phyloP scores from a whole-genome alignment of 2,113 vertebrate genomes.

The Pterocles orientalis region DNA sequence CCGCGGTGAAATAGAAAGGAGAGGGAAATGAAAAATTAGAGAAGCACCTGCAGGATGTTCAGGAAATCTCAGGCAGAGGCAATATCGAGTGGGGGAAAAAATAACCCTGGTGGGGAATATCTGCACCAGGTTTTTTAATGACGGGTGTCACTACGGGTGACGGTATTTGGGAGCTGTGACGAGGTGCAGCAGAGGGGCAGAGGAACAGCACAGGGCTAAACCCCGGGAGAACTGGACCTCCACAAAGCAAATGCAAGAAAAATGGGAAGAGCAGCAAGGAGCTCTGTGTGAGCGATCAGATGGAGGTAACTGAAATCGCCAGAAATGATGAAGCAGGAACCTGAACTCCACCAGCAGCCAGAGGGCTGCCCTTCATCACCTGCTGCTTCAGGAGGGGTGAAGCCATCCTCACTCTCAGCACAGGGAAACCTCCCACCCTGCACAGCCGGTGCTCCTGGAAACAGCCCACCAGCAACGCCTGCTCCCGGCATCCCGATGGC shows the following conservation, averaged over 20 bases:
- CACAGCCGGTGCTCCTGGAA: background rate
- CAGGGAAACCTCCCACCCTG: background rate
- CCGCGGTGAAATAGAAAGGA: background rate
- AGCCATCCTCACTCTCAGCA: no score
- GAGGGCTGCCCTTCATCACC: background rate
- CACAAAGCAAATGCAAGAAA: background rate
- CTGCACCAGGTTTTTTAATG: background rate
- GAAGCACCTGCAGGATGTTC: background rate
- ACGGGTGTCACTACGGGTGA: no score
- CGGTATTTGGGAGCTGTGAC: accelerated
- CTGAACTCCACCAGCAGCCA: background rate
- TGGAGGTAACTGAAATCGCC: background rate
- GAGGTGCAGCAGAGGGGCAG: background rate
- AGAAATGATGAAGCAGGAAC: background rate
- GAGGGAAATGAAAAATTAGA: background rate
- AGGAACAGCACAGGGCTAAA: background rate
- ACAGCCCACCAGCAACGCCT: accelerated
- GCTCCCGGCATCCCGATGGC: background rate
- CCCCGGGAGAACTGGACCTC: accelerated
- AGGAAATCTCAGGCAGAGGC: background rate
- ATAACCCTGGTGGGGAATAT: background rate
- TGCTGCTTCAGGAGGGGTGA: accelerated
- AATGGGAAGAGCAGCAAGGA: background rate
- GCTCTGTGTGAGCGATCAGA: background rate
- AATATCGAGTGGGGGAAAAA: accelerated